Evolutionary conservation across 2,888 invertebrate genomes (phyloP).

Genomic region (Phyllotreta cruciferae): DNA sequence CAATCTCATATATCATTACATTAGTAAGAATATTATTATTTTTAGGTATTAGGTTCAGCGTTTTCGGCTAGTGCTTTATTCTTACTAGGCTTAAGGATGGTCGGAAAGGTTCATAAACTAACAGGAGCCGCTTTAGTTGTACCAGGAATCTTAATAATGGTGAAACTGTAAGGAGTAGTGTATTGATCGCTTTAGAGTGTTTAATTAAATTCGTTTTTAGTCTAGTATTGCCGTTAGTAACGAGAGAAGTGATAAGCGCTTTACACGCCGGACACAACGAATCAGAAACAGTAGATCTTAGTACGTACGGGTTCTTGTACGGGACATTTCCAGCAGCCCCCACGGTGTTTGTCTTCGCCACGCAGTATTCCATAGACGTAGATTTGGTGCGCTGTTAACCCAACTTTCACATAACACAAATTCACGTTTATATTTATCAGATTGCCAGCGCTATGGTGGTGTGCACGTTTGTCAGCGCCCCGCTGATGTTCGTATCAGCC

Average conservation of each 20-base stretch:
- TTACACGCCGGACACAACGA: constrained; percentile 72
- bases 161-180: constrained; percentile 77
- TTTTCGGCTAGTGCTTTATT: constrained; percentile 93
- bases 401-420: background rate
- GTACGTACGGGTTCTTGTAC: constrained; percentile 93
- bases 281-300: constrained; percentile 80
- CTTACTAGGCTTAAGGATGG: constrained; percentile 89
- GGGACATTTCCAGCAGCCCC: constrained; percentile 96
- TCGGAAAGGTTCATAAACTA: constrained; percentile 83
- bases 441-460: constrained; percentile 94
- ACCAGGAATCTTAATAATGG: constrained; percentile 86
- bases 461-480: constrained; percentile 92
- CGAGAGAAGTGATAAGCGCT: constrained; percentile 83
- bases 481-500: constrained; percentile 93
- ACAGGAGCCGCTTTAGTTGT: constrained; percentile 80
- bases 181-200: background rate
- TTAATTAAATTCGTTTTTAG: constrained; percentile 59
- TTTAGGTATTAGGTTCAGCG: constrained; percentile 80
- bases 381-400: constrained; percentile 72
- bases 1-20: too few species aligned
- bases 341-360: constrained; percentile 93
- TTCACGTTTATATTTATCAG: constrained; percentile 59
- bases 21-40: too few species aligned
- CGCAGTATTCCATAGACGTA: constrained; percentile 83
- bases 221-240: constrained; percentile 82